Evolutionary conservation across 1,140 invertebrate genomes (phyloP).

Genomic region (Drosophila sp.): DNA sequence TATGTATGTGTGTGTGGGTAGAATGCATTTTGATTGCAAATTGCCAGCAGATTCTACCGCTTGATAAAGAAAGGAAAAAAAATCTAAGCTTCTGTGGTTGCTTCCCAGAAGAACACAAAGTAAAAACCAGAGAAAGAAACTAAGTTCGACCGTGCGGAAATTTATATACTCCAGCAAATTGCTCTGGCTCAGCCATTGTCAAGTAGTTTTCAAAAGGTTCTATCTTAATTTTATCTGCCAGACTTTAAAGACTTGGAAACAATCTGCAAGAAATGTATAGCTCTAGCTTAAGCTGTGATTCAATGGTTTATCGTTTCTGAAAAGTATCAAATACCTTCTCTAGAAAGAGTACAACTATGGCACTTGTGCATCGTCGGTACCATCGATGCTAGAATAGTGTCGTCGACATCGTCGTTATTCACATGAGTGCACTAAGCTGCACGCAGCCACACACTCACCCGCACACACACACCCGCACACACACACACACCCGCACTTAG

Average conservation of each 20-base stretch:
- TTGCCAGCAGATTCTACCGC: slow-evolving; percentile 42
- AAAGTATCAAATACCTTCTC: background rate
- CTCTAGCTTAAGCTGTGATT: too few species aligned
- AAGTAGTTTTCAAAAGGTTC: too few species aligned
- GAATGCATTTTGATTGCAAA: slow-evolving; percentile 53
- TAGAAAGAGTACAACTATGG: background rate
- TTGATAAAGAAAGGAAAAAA: slow-evolving; percentile 22
- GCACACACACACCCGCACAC: slow-evolving; percentile 27
- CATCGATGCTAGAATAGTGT: slow-evolving; percentile 51
- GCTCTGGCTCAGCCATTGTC: too few species aligned
- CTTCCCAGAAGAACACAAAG: background rate
- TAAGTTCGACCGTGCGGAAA: too few species aligned
- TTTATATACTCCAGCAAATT: too few species aligned
- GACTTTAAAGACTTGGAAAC: too few species aligned
- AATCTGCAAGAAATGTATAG: too few species aligned
- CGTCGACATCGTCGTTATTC: slow-evolving; percentile 52
- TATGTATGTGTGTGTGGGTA: background rate
- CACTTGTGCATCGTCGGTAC: slow-evolving; percentile 30
- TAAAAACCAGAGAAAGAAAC: too few species aligned
- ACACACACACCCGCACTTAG: slow-evolving; percentile 18
- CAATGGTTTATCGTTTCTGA: background rate
- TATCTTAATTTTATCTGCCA: too few species aligned
- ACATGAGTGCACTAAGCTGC: slow-evolving; percentile 64
- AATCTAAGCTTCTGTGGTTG: background rate
- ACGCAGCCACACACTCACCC: slow-evolving; percentile 18